These are phyloP conservation scores for Etheostoma perlongum DNA, from an alignment of 2,797 vertebrate species.

Conservation along the genomic window DNA sequence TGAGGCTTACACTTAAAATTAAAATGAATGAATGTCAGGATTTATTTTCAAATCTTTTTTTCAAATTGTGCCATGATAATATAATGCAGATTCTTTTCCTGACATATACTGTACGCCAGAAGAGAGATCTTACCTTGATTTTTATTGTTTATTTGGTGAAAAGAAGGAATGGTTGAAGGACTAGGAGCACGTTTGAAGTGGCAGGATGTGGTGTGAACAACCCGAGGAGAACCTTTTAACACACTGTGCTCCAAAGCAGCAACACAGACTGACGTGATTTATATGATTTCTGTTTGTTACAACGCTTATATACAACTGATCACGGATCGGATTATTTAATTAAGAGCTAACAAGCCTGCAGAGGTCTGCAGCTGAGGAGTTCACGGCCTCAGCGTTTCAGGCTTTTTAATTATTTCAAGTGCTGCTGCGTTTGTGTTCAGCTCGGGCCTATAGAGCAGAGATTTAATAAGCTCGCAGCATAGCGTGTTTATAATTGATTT, in stretches of 20 bases:
- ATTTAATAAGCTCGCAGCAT: constrained; percentile 84
- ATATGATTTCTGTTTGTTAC: constrained; percentile 28
- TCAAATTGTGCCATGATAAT: background rate
- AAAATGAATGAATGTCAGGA: background rate
- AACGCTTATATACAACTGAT: constrained; percentile 33
- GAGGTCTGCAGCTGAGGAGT: constrained; percentile 84
- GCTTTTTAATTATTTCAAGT: constrained; percentile 92
- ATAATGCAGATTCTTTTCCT: background rate
- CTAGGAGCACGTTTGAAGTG: background rate
- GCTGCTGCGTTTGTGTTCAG: constrained; percentile 87
- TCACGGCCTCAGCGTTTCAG: constrained; percentile 88
- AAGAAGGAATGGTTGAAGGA: background rate
- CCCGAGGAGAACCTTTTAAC: no score
- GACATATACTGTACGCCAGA: background rate
- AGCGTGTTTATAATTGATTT: constrained; percentile 92
- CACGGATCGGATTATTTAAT: constrained; percentile 86
- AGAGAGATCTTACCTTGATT: accelerated
- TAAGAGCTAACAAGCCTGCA: constrained; percentile 87
- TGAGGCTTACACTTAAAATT: background rate
- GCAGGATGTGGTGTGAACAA: background rate
- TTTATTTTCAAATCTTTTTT: background rate
- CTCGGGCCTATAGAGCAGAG: constrained; percentile 84
- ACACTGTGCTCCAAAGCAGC: no score
- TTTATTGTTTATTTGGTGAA: background rate
- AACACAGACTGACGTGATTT: background rate